Conservation (phyloP, 53 echinoderm and acorn worm genomes). For the Echinarachnius parma region DNA sequence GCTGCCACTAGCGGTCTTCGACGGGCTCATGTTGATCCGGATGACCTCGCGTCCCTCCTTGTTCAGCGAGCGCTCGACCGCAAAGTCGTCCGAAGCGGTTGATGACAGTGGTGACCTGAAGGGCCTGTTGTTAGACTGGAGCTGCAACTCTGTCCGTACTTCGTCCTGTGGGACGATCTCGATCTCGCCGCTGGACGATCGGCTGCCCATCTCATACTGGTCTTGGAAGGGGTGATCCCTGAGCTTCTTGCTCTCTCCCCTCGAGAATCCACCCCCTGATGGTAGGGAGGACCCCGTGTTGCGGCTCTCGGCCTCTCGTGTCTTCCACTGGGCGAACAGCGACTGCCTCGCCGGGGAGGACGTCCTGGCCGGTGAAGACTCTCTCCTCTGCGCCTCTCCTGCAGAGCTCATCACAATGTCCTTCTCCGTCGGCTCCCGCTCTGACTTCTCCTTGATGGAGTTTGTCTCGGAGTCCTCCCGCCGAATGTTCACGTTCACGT, state of each 20-base stretch:
- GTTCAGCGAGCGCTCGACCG: conserved; percentile 48
- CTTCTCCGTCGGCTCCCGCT: conserved; percentile 44
- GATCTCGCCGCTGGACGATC: conserved; percentile 32
- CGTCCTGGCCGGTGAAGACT: neutral
- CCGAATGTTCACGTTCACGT: conserved; percentile 12
- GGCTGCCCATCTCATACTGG: conserved; percentile 15
- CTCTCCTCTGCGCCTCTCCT: conserved; percentile 28
- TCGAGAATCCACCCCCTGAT: neutral
- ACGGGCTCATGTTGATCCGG: conserved; percentile 53
- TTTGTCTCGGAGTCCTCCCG: conserved; percentile 42
- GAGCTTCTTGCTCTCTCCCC: conserved; percentile 31
- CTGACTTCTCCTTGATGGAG: conserved; percentile 47
- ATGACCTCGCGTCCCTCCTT: conserved; percentile 60
- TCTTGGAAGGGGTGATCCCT: conserved; percentile 32
- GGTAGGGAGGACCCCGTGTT: neutral
- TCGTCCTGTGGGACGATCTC: conserved; percentile 10
- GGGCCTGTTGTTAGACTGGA: neutral
- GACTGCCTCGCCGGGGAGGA: conserved; percentile 23
- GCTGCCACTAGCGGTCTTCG: conserved; percentile 5
- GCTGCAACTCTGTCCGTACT: neutral
- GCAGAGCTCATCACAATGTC: conserved; percentile 10
- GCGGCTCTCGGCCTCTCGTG: conserved; percentile 26
- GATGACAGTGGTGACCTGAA: conserved; percentile 40
- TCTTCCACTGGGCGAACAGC: conserved; percentile 41
- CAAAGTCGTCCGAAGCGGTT: conserved; percentile 37